Conservation (phyloP, 2,113 vertebrate genomes). For the Acanthochromis polyacanthus region DNA sequence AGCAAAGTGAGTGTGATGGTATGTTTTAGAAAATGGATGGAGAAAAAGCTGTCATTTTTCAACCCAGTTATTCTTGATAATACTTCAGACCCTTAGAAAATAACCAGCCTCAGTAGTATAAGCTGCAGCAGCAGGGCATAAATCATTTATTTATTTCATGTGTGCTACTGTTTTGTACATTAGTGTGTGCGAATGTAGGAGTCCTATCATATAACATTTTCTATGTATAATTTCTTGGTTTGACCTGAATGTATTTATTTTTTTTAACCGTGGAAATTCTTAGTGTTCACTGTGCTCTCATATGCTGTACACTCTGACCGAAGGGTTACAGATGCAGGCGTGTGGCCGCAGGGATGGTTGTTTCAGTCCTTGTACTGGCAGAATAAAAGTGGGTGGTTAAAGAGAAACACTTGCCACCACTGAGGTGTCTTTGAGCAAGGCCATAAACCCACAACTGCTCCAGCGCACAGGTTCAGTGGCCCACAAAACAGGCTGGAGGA, state of each 20-base stretch:
- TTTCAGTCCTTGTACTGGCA: not conserved
- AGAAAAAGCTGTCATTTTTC: conserved; percentile 26
- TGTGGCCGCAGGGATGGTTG: not conserved
- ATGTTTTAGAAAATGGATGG: conserved; percentile 16
- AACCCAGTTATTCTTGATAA: conserved; percentile 42
- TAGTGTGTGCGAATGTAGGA: not conserved
- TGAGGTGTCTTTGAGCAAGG: conserved; percentile 19
- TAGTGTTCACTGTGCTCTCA: not conserved
- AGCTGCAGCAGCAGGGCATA: conserved; percentile 16
- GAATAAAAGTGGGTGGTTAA: conserved; percentile 12
- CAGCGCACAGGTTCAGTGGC: not conserved
- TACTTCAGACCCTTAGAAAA: conserved; percentile 1
- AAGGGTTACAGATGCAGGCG: not conserved
- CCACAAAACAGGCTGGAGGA: not conserved
- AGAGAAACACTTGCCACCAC: not conserved
- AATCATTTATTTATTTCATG: not conserved
- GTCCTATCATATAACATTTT: not conserved
- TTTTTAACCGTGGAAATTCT: not conserved
- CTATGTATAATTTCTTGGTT: not conserved
- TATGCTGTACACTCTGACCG: not conserved
- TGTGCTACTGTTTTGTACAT: not conserved
- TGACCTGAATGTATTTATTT: not conserved
- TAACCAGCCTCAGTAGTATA: not conserved
- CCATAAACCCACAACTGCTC: conserved; percentile 1
- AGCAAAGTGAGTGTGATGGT: conserved; percentile 4